Conservation (phyloP, 2,888 invertebrate genomes). For the Epirrhoe tristata region DNA sequence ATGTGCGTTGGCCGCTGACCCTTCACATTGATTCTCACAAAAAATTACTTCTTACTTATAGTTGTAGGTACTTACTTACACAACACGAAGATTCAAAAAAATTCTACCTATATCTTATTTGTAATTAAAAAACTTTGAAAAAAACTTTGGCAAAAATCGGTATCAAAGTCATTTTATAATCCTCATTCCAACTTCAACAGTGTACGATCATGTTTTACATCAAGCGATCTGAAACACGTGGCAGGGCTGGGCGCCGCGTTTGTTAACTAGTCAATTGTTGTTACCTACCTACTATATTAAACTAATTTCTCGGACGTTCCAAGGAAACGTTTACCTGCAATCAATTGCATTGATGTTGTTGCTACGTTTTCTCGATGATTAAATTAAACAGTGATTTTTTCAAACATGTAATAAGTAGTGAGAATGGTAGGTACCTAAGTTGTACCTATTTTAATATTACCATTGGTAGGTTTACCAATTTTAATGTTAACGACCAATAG, state of each 20-base stretch:
- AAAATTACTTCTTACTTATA: neutral
- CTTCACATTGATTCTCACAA: neutral
- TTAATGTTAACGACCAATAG: neutral
- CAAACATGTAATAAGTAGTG: neutral
- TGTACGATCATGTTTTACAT: slow-evolving; percentile 7
- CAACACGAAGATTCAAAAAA: too few species aligned
- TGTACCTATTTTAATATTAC: too few species aligned
- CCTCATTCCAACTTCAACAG: slow-evolving; percentile 24
- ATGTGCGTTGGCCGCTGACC: neutral
- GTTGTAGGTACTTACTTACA: neutral
- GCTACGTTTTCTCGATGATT: slow-evolving; percentile 24
- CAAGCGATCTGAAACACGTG: slow-evolving; percentile 28
- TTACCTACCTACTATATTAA: neutral
- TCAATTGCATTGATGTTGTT: slow-evolving; percentile 37
- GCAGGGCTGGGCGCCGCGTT: slow-evolving; percentile 43
- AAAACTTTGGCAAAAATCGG: too few species aligned
- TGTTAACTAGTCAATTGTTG: slow-evolving; percentile 27
- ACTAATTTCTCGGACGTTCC: slow-evolving; percentile 32
- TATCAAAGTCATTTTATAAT: neutral
- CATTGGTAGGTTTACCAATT: neutral
- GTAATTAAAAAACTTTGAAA: too few species aligned
- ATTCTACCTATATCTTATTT: too few species aligned
- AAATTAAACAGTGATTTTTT: slow-evolving; percentile 5
- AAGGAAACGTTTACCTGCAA: slow-evolving; percentile 36
- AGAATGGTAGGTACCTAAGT: neutral